These are phyloP conservation scores for Crocallis elinguaria DNA, from an alignment of 2,888 invertebrate species.

Conservation along the genomic window DNA sequence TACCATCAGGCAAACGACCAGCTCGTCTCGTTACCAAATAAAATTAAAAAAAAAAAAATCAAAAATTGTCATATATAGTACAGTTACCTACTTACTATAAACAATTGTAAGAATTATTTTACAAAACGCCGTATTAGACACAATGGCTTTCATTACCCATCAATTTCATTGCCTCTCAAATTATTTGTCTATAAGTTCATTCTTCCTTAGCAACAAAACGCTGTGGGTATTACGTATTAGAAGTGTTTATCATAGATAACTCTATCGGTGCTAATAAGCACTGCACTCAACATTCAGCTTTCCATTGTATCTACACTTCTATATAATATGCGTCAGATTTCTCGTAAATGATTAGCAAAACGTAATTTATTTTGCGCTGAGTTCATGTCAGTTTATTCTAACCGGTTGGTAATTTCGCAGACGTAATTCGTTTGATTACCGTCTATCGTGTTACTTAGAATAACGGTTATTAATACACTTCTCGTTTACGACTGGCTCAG, in stretches of 20 bases:
- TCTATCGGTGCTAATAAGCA: not conserved
- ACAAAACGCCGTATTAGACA: too few species aligned
- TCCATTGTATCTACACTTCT: not conserved
- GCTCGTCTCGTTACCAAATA: too few species aligned
- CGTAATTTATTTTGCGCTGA: not conserved
- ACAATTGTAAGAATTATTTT: too few species aligned
- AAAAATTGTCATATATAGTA: too few species aligned
- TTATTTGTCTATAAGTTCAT: not conserved
- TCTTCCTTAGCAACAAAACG: not conserved
- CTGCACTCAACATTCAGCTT: not conserved
- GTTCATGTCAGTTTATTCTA: not conserved
- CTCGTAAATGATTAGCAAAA: not conserved
- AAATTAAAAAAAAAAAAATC: too few species aligned
- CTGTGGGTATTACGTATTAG: not conserved
- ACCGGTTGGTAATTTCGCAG: slow-evolving; percentile 10
- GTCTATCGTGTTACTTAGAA: slow-evolving; percentile 42
- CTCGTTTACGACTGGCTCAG: slow-evolving; percentile 45
- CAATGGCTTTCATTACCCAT: too few species aligned
- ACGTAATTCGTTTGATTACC: slow-evolving; percentile 9
- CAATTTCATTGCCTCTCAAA: too few species aligned
- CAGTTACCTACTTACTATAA: too few species aligned
- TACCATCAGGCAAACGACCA: too few species aligned
- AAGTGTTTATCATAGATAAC: not conserved
- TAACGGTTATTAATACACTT: slow-evolving; percentile 39
- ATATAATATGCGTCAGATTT: not conserved